Conservation (phyloP, 2,113 vertebrate genomes). For the Numida meleagris region DNA sequence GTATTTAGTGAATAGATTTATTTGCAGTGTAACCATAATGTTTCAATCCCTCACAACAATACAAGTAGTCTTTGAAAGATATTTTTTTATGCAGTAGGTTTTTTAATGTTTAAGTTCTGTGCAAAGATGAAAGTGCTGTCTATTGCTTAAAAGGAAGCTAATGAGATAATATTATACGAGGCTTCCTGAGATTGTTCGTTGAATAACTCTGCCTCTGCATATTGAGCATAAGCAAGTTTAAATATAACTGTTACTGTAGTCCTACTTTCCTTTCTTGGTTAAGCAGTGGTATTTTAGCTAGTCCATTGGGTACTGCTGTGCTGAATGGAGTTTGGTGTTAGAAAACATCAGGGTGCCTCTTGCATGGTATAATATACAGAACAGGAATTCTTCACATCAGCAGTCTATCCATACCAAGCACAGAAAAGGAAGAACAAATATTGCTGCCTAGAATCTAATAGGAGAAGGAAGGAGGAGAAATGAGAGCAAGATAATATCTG, state of each 20-base stretch:
- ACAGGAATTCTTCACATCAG: neutral
- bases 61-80: neutral
- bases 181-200: neutral
- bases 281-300: neutral
- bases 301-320: neutral
- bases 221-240: neutral
- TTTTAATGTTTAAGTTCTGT: neutral
- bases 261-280: neutral
- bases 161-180: neutral
- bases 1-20: neutral
- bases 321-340: neutral
- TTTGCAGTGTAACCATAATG: neutral
- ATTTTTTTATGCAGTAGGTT: neutral
- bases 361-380: neutral
- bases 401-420: neutral
- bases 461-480: neutral
- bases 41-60: neutral
- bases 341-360: constrained; percentile 18
- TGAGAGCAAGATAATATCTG: constrained; percentile 23
- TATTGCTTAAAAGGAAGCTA: neutral
- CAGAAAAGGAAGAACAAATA: neutral
- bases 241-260: neutral
- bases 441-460: neutral
- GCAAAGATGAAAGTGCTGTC: neutral
- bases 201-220: neutral